Conservation (phyloP, 2,888 invertebrate species). For the Dichetophora obliterata region DNA sequence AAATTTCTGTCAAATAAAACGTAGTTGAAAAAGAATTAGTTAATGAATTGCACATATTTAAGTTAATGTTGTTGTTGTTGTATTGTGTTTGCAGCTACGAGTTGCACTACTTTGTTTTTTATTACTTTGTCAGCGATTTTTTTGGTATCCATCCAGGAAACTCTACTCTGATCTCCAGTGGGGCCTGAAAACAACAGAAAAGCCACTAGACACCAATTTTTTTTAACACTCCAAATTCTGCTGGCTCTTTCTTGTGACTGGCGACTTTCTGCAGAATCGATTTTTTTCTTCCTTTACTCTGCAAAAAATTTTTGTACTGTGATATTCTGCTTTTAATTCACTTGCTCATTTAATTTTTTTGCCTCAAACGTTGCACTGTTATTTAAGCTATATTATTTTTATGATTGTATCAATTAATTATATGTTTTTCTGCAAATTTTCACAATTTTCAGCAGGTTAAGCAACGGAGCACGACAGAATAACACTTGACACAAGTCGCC, state of each 20-base stretch:
- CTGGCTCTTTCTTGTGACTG: constrained; percentile 46
- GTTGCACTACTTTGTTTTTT: not conserved
- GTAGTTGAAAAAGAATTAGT: not conserved
- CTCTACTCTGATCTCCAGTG: not conserved
- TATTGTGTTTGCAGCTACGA: not conserved
- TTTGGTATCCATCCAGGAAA: not conserved
- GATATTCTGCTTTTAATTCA: constrained; percentile 34
- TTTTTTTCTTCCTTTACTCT: constrained; percentile 52
- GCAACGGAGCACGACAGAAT: constrained; percentile 42
- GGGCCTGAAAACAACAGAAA: constrained; percentile 24
- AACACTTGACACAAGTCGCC: constrained; percentile 51
- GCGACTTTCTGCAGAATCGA: constrained; percentile 60
- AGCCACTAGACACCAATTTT: constrained; percentile 14
- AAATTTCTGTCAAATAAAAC: not conserved
- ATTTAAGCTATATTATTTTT: constrained; percentile 31
- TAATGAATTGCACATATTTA: constrained; percentile 19
- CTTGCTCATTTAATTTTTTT: constrained; percentile 24
- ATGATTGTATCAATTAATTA: constrained; percentile 30
- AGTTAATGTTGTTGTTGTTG: too few relatives aligned
- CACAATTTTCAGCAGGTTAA: constrained; percentile 46
- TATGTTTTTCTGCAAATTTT: constrained; percentile 34
- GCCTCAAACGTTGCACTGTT: constrained; percentile 23
- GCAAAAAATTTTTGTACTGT: constrained; percentile 39
- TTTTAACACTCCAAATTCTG: constrained; percentile 28
- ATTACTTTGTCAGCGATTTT: not conserved